A percentile compares a stretch with the other conserved stretches of the same genome.
Evolutionary conservation across 1,140 invertebrate genomes (phyloP).

Genomic region (Eulimnadia texana): DNA sequence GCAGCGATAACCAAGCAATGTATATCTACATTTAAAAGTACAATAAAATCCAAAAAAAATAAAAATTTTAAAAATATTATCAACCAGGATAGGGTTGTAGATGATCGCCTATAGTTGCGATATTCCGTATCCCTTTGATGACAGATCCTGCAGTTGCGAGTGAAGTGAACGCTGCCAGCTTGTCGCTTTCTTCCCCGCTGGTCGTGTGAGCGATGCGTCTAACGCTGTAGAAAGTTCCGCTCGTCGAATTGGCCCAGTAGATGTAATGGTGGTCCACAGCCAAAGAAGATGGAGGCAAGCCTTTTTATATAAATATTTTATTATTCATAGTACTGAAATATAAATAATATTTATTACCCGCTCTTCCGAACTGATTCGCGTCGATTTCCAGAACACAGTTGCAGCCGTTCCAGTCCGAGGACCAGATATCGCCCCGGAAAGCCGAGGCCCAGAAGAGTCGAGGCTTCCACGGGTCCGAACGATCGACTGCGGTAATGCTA

Average conservation of each 20-base stretch:
- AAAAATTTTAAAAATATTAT: not conserved
- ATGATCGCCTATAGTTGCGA: not conserved
- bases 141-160: not conserved
- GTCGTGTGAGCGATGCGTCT: not conserved
- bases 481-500: slow-evolving; percentile 44
- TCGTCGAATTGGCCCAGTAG: slow-evolving; percentile 36
- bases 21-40: too few species aligned
- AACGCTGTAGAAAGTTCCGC: slow-evolving; percentile 39
- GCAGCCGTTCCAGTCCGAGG: slow-evolving; percentile 50
- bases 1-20: slow-evolving; percentile 47
- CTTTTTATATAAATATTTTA: slow-evolving; percentile 3
- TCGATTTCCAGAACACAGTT: slow-evolving; percentile 42
- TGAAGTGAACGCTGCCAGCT: not conserved
- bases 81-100: not conserved
- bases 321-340: not conserved
- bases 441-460: slow-evolving; percentile 49
- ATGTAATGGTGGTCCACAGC: slow-evolving; percentile 29
- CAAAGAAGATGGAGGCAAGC: slow-evolving; percentile 30
- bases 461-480: slow-evolving; percentile 38
- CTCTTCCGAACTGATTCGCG: slow-evolving; percentile 22
- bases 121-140: not conserved
- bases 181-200: not conserved
- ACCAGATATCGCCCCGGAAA: slow-evolving; percentile 40
- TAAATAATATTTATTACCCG: slow-evolving; percentile 14
- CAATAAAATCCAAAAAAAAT: slow-evolving; percentile 13